Evolutionary conservation across 1,140 invertebrate species (phyloP).

Genomic region (Steinernema feltiae): DNA sequence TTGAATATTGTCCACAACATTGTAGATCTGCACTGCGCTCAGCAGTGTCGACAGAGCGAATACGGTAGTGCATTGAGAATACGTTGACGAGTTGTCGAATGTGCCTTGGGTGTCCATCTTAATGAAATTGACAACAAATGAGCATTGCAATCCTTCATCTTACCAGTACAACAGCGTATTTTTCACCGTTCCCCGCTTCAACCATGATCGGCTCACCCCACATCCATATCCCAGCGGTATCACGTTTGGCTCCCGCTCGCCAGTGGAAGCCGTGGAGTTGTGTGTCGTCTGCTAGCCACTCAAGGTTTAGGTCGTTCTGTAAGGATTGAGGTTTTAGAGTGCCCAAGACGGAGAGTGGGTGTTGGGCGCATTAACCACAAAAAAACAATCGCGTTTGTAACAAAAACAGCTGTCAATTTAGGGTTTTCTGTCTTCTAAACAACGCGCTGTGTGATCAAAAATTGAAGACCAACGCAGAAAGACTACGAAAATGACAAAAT

Average conservation of each 20-base stretch:
- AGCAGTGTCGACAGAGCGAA: conserved; percentile 64
- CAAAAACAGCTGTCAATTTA: no score
- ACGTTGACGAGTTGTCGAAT: conserved; percentile 90
- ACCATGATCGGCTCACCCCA: conserved; percentile 63
- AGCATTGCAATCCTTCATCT: no score
- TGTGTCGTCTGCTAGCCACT: conserved; percentile 54
- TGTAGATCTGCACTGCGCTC: conserved; percentile 64
- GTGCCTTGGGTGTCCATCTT: conserved; percentile 94
- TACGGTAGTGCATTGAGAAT: conserved; percentile 86
- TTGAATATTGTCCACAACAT: conserved; percentile 62
- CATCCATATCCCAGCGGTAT: conserved; percentile 60
- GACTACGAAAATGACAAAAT: no score
- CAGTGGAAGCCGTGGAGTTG: conserved; percentile 61
- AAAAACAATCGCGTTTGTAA: no score
- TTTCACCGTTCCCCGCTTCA: conserved; percentile 49
- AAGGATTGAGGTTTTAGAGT: conserved; percentile 26
- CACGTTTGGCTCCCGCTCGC: conserved; percentile 43
- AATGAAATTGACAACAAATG: no score
- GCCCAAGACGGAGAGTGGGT: no score
- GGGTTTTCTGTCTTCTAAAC: no score
- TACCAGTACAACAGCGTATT: conserved; percentile 52
- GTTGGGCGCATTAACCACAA: no score
- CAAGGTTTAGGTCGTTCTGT: conserved; percentile 42
- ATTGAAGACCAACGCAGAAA: no score
- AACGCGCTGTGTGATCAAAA: no score